Evolutionary conservation across 2,888 invertebrate species (phyloP).

Genomic region (Fissipunctia ypsillon): DNA sequence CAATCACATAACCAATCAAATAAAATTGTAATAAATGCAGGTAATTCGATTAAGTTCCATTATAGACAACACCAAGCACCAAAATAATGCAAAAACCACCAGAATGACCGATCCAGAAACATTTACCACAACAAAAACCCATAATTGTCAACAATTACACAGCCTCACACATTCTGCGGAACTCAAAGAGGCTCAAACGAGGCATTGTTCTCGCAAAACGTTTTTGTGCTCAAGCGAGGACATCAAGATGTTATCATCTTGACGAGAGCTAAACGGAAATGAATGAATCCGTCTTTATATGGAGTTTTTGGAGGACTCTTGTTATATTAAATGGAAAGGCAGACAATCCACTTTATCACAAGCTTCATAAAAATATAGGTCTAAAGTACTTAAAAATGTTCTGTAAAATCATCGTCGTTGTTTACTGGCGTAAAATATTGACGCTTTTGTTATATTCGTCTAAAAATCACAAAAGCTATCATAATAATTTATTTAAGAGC

Average conservation of each 20-base stretch:
- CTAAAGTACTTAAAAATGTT: no score
- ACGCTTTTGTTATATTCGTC: no score
- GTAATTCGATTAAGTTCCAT: neutral
- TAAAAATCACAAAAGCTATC: no score
- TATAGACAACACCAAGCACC: neutral
- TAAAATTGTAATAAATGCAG: neutral
- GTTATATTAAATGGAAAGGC: conserved; percentile 39
- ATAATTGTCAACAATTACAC: conserved; percentile 54
- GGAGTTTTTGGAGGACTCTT: conserved; percentile 55
- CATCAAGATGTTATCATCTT: conserved; percentile 64
- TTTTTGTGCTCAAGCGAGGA: conserved; percentile 60
- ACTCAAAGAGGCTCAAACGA: conserved; percentile 39
- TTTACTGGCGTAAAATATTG: no score
- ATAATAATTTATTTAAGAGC: no score
- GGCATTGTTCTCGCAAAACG: conserved; percentile 59
- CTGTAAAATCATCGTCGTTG: no score
- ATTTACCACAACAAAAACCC: conserved; percentile 27
- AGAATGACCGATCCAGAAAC: conserved; percentile 31
- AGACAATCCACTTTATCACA: conserved; percentile 43
- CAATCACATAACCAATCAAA: neutral
- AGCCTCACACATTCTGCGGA: conserved; percentile 42
- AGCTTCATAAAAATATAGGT: no score
- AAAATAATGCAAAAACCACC: neutral
- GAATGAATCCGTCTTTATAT: conserved; percentile 69
- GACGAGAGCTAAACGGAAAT: conserved; percentile 71